phyloP scores from a whole-genome alignment of 2,888 invertebrate species.

The Ypsolopha sequella region DNA sequence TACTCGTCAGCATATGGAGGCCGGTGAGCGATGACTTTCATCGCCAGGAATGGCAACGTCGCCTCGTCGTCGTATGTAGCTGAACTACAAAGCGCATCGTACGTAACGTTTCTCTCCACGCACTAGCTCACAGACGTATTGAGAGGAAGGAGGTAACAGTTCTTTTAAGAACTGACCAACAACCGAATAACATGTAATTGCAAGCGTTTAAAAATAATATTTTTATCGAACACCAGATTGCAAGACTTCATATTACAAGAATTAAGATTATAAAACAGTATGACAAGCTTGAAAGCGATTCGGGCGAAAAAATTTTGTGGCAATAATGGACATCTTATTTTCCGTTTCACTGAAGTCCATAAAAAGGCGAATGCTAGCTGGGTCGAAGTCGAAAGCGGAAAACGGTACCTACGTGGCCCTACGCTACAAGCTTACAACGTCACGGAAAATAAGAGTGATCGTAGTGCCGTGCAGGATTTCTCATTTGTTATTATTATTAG shows the following conservation, averaged over 20 bases:
- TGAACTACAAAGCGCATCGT: slow-evolving; percentile 30
- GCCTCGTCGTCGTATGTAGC: slow-evolving; percentile 18
- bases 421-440: slow-evolving; percentile 3
- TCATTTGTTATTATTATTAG: not conserved
- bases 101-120: slow-evolving; percentile 34
- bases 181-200: too few relatives aligned
- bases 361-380: not conserved
- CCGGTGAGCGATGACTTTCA: slow-evolving; percentile 54
- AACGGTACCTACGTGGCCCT: slow-evolving; percentile 7
- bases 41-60: slow-evolving; percentile 58
- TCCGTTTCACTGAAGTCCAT: not conserved
- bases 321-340: not conserved
- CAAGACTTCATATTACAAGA: too few relatives aligned
- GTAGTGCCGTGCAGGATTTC: not conserved
- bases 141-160: not conserved
- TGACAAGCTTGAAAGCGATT: too few relatives aligned
- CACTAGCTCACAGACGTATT: slow-evolving; percentile 6
- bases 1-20: slow-evolving; percentile 14
- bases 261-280: not conserved
- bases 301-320: too few relatives aligned
- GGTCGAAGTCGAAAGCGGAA: slow-evolving; percentile 11
- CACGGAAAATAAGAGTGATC: slow-evolving; percentile 9
- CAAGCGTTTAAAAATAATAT: too few relatives aligned
- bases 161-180: not conserved
- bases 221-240: too few relatives aligned